Conservation (phyloP, 2,888 invertebrate genomes). For the Lymantria monacha region DNA sequence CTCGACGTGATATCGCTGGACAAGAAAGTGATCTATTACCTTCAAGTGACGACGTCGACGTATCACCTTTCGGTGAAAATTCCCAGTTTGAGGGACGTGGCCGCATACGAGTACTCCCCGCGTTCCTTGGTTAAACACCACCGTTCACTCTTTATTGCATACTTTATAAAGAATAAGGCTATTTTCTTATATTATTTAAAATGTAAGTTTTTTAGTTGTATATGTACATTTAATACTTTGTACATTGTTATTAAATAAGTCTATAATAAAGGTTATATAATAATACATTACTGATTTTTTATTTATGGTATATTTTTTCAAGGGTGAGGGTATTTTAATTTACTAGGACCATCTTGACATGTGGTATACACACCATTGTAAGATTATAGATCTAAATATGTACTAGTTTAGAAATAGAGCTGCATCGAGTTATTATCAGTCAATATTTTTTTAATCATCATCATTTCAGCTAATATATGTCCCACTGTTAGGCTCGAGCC, state of each 20-base stretch:
- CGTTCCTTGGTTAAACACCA: slow-evolving; percentile 60
- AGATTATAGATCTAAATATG: no score
- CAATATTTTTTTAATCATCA: no score
- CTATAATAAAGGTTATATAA: slow-evolving; percentile 9
- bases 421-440: no score
- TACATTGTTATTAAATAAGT: slow-evolving; percentile 15
- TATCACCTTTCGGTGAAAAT: slow-evolving; percentile 59
- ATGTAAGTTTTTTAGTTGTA: slow-evolving; percentile 14
- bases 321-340: no score
- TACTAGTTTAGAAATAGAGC: no score
- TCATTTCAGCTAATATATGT: no score
- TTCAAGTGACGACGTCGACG: slow-evolving; percentile 54
- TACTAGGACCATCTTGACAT: no score
- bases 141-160: neutral
- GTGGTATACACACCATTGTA: no score
- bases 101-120: slow-evolving; percentile 69
- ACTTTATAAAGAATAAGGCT: neutral
- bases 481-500: no score
- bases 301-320: neutral
- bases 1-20: slow-evolving; percentile 57
- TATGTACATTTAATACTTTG: slow-evolving; percentile 16
- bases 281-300: slow-evolving; percentile 13
- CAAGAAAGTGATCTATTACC: slow-evolving; percentile 69
- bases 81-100: slow-evolving; percentile 59
- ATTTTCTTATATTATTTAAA: neutral